phyloP scores from a whole-genome alignment of 1,140 invertebrate genomes.

The Aphaenogaster ashmeadi region DNA sequence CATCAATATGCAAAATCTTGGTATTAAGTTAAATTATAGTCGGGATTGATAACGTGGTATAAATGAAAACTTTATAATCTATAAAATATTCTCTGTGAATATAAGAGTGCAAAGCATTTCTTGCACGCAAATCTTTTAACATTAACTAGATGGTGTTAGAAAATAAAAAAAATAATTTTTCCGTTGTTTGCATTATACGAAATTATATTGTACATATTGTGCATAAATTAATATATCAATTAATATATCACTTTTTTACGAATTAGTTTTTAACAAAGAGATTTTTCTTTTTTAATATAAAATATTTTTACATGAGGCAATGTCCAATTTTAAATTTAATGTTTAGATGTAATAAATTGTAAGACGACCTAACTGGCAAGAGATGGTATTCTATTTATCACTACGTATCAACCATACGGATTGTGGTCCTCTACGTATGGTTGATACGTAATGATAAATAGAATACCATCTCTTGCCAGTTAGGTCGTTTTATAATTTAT shows the following conservation, averaged over 20 bases:
- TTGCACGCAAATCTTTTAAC: background rate
- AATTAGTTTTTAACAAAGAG: background rate
- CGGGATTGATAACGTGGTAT: background rate
- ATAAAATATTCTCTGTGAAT: background rate
- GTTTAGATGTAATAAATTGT: too few relatives aligned
- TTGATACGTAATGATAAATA: too few relatives aligned
- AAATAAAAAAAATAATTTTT: background rate
- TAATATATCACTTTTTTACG: background rate
- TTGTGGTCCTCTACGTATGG: too few relatives aligned
- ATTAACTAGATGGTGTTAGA: background rate
- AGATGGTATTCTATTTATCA: too few relatives aligned
- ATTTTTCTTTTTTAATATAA: background rate
- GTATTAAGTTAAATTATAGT: background rate
- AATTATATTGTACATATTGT: background rate
- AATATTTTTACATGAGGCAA: background rate
- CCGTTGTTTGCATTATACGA: background rate
- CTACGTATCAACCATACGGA: too few relatives aligned
- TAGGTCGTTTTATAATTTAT: too few relatives aligned
- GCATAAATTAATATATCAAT: background rate
- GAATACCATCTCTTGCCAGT: too few relatives aligned
- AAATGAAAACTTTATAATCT: background rate
- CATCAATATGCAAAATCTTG: slow-evolving; percentile 21
- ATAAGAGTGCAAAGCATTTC: background rate
- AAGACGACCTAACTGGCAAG: too few relatives aligned
- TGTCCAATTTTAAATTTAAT: background rate